phyloP scores from a whole-genome alignment of 2,797 vertebrate species.

The Podarcis lilfordi region DNA sequence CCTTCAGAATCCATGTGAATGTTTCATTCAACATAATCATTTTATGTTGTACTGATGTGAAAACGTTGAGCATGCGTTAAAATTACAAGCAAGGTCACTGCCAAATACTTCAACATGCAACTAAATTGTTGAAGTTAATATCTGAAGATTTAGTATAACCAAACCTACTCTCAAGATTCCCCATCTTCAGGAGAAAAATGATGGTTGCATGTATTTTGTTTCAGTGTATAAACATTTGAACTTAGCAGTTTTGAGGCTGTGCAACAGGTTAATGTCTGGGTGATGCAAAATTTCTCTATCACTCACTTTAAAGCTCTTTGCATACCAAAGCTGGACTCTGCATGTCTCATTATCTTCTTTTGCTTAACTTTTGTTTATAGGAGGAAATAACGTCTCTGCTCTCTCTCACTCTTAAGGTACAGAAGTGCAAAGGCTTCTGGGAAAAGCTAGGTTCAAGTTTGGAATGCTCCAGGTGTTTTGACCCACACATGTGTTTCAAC shows the following conservation, averaged over 20 bases:
- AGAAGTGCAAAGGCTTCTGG: slow-evolving; percentile 88
- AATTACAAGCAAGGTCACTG: not conserved
- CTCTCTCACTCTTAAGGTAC: slow-evolving; percentile 71
- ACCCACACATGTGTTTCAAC: slow-evolving; percentile 83
- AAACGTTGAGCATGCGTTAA: not conserved
- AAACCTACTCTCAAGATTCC: not conserved
- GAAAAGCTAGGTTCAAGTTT: slow-evolving; percentile 87
- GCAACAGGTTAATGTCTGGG: not conserved
- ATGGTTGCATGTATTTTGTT: not conserved
- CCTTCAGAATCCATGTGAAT: not conserved
- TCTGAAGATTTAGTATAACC: not conserved
- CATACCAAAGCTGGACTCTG: not conserved
- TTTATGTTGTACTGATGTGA: not conserved
- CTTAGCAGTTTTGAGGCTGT: not conserved
- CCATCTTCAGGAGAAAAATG: not conserved
- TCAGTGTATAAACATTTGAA: not conserved
- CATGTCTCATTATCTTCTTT: not conserved
- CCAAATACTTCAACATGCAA: not conserved
- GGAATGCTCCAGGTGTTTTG: slow-evolving; percentile 85
- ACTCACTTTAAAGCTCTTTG: not conserved
- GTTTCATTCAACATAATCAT: not conserved
- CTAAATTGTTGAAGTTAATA: not conserved
- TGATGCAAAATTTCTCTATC: not conserved
- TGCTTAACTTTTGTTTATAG: not conserved
- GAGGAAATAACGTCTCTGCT: not conserved